Evolutionary conservation across 1,140 invertebrate genomes (phyloP), one percentile per base, ranked within the genome.

Genomic region (Lucilia sericata): DNA sequence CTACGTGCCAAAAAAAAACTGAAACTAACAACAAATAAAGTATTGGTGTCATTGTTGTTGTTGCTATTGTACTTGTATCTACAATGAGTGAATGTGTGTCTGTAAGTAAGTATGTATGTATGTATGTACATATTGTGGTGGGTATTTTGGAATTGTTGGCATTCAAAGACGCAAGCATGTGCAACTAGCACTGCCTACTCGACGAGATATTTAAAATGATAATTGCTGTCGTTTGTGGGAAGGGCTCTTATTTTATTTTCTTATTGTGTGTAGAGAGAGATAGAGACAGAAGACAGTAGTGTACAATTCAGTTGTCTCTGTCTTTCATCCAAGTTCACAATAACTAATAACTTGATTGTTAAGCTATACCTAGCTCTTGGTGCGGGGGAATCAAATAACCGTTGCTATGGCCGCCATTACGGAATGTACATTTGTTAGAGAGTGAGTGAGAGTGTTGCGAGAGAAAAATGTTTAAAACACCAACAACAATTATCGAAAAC

Each of bases 131-230:
- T 49, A 49, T 49, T 49, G 9, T 55, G 7, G 51, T 55, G 42
- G 42, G 42, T n/a, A 60, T 60, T 60, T 14, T 60, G 65, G 78
- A 76, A 84, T 84, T 84, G 83, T 84, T 84, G 76, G 36, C 86
- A 86, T 86, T 84, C 85, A 85, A 34, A 85, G 84, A 86, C 84
- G 87, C 85, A 85, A 83, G 85, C 86, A 86, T 87, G 87, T 86
- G 87, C 84, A 86, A 84, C 84, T 86, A 84, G 86, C 85, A 86
- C 87, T 86, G 85, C 86, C 85, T 78, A 82, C 84, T 85, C 82
- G 60, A 81, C 82, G 42, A 82, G 78, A 70, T 42, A 84, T 84
- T 74, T 36, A 84, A 51, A 65, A 60, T 36, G 65, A 47, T 74
- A 80, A 80, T 80, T 51, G 34, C 25, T 76, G 42, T 80, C n/a